Base-by-base conservation (phyloP, 2,888 invertebrate species). In the Merodon equestris region DNA sequence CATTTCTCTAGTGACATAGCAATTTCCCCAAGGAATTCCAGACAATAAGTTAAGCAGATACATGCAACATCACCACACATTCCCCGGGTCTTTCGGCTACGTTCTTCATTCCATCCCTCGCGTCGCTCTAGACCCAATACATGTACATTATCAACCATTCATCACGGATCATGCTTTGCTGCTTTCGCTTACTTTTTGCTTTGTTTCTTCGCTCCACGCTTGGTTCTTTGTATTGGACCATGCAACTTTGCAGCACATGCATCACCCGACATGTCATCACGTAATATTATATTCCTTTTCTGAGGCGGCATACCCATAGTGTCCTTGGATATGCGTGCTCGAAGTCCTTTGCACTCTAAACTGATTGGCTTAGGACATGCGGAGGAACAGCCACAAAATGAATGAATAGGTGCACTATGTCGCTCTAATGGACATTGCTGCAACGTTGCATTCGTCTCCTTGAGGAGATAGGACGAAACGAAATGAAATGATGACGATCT, bases 1-100 rank as follows among this genome's bases (percentile, higher is more conserved):
- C 27, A 68, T 73, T 79, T 63, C 58, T 79, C 63, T 45, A 74
- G 74, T 64, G 73, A 79, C 74, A 68, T 27, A 63, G 79, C 74
- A 79, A 79, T 74, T 79, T 79, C 63, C 71, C 17, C 10, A 54
- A 79, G 57, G 60, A 68, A 79, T 74, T 53, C 54, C 51, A 50
- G 18, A 73, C 61, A 61, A 67, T 67, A 54, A 45, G 51, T 19
- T 58, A 67, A 67, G 45, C 17, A 67, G 42, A 57, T 45, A 68
- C 58, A 64, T 44, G 61, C 60, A 48, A 57, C 44, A 44, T 50
- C 47, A 60, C 38, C 57, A 17, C 14, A 15, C 27, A 42, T 51
- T 63, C 51, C 40, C 13, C 17, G 44, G n/a, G 17, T 40, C 40
- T n/a, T 9, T 0, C 34, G 1, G 2, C 47, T 17, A 47, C 18